These are phyloP conservation scores for Vesta saturnalis DNA, from an alignment of 2,888 invertebrate genomes.

Conservation along the genomic window DNA sequence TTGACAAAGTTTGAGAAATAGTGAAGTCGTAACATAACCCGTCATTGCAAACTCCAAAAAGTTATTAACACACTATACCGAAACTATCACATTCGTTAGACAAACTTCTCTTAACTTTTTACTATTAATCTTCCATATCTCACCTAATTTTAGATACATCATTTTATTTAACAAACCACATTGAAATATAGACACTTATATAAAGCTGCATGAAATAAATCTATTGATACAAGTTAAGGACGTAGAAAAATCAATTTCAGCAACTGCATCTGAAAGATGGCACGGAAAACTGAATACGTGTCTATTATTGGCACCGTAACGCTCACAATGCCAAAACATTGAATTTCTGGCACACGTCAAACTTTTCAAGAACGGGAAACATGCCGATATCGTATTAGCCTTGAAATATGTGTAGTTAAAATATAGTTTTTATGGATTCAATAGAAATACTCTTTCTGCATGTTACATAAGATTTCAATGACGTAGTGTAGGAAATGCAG, in stretches of 20 bases:
- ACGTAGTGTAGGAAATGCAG: no score
- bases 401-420: conserved; percentile 5
- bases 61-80: background rate
- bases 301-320: conserved; percentile 55
- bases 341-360: conserved; percentile 32
- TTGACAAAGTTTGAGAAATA: conserved; percentile 82
- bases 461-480: no score
- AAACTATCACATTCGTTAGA: background rate
- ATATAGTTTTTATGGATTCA: background rate
- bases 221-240: background rate
- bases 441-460: background rate
- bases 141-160: conserved; percentile 6
- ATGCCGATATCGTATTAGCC: conserved; percentile 13
- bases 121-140: background rate
- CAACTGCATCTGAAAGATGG: conserved; percentile 52
- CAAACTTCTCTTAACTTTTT: background rate
- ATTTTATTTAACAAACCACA: conserved; percentile 3
- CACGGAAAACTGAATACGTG: conserved; percentile 46
- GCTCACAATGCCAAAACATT: conserved; percentile 39
- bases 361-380: conserved; percentile 2
- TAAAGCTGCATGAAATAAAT: no score
- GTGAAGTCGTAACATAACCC: conserved; percentile 83
- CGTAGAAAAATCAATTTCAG: conserved; percentile 43
- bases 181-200: background rate
- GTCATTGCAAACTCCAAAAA: conserved; percentile 50